These are phyloP conservation scores for Urocolius indicus DNA, from an alignment of 2,113 vertebrate species.

Conservation along the genomic window DNA sequence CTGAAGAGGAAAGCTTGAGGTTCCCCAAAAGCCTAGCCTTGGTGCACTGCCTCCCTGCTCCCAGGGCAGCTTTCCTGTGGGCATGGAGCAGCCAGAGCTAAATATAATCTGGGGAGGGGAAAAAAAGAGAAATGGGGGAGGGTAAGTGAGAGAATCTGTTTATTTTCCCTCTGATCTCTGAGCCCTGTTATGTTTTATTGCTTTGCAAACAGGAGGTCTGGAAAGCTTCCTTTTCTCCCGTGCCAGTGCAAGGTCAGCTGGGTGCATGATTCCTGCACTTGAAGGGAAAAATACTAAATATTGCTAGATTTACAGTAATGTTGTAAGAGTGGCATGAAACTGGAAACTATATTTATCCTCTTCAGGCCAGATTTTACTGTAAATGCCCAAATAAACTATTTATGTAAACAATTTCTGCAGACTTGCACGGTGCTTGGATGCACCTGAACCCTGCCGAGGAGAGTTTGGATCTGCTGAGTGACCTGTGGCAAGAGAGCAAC, in stretches of 20 bases:
- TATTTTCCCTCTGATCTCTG: constrained; percentile 57
- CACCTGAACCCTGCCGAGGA: background rate
- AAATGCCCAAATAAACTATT: background rate
- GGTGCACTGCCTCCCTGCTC: background rate
- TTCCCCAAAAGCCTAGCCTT: background rate
- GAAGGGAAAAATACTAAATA: background rate
- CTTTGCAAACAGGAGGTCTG: constrained; percentile 56
- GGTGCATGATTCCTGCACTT: background rate
- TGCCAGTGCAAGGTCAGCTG: constrained; percentile 3
- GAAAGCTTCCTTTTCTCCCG: constrained; percentile 41
- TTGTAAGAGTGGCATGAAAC: background rate
- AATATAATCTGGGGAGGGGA: background rate
- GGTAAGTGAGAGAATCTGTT: background rate
- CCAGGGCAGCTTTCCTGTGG: background rate
- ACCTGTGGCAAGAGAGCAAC: background rate
- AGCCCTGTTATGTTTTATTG: constrained; percentile 46
- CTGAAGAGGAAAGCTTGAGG: background rate
- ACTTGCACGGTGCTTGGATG: background rate
- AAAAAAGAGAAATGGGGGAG: background rate
- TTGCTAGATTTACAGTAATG: background rate
- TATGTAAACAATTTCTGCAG: background rate
- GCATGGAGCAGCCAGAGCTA: background rate
- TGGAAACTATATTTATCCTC: background rate
- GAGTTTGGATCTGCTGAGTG: background rate
- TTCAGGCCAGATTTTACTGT: background rate